Percentiles rank a stretch among this genome's conserved stretches.
phyloP scores from a whole-genome alignment of 2,888 invertebrate genomes.

The Heliconius ismenius region DNA sequence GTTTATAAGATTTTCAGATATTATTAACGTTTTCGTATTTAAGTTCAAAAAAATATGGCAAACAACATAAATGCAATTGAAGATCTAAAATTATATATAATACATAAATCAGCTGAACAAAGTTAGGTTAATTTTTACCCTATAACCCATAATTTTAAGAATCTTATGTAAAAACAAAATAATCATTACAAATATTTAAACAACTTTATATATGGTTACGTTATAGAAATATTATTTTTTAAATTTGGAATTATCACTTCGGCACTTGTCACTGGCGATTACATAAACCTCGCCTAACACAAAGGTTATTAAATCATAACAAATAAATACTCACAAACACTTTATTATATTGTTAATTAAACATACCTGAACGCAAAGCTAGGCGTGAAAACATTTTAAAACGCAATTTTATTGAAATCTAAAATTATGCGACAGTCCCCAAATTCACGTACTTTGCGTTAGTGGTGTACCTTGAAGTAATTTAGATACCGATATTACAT shows the following conservation, averaged over 20 bases:
- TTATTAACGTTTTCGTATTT: neutral
- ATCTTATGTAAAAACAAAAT: neutral
- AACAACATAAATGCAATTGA: constrained; percentile 36
- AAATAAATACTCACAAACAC: constrained; percentile 32
- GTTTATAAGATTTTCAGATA: no score
- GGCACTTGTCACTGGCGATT: constrained; percentile 71
- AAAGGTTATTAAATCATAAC: constrained; percentile 56
- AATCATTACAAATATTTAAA: neutral
- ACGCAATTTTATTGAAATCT: constrained; percentile 55
- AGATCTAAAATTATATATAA: neutral
- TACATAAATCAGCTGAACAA: constrained; percentile 27
- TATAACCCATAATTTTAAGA: neutral
- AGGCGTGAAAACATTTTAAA: constrained; percentile 85
- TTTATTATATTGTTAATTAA: constrained; percentile 34
- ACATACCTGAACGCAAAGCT: constrained; percentile 85
- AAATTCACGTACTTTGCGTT: constrained; percentile 64
- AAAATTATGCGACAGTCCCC: constrained; percentile 62
- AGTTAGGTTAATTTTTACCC: constrained; percentile 34
- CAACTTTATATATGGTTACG: neutral
- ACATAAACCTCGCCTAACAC: constrained; percentile 75
- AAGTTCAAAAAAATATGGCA: neutral
- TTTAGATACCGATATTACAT: neutral
- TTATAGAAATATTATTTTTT: constrained; percentile 2
- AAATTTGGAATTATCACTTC: constrained; percentile 22
- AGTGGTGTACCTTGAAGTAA: constrained; percentile 54